Base-by-base conservation (phyloP, 92 coral and sea anemone genomes). In the Epizoanthus rinbou region DNA sequence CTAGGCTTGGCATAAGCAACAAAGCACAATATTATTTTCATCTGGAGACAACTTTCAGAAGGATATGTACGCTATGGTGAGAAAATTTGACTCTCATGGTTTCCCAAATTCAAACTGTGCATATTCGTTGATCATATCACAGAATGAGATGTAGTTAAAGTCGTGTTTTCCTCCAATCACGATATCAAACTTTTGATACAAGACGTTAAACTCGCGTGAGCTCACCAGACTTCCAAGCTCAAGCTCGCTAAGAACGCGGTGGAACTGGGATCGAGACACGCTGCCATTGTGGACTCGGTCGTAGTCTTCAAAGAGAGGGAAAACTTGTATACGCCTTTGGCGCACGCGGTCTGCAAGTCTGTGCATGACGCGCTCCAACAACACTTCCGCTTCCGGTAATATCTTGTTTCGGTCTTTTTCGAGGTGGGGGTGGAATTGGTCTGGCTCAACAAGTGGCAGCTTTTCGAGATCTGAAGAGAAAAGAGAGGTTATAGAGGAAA, bases 271-370 rank as follows among this genome's bases (percentile, higher is more conserved):
- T 45, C 96, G 98, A 84, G 99, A 97, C 18, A 97, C 99, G 15
- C 97, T 89, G 60, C 99, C 99, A 68, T 97, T 97, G 89, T 97
- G 99, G 31, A 97, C 97, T 74, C 95, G 90, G 93, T 97, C 99
- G 82, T 97, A 97, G 85, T 97, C 99, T 73, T 97, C 99, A 81
- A 97, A 97, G 83, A 94, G 94, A 80, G 99, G 99, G 92, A 97
- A 97, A 85, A 97, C 94, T 74, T 97, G 99, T 73, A 97, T 92
- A 60, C 98, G 94, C 6, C 99, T 88, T 64, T 91, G 96, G 57
- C 99, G 95, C 72, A 97, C 99, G 45, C 99, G 99, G 75, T 94
- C 97, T 10, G 99, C 99, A 58, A 97, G 85, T 54, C 99, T 95
- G 82, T 94, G 98, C 99, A 97, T 97, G 57, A 97, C 98, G 22